Conservation (phyloP, 2,888 invertebrate species). For the Cheilosia urbana region DNA sequence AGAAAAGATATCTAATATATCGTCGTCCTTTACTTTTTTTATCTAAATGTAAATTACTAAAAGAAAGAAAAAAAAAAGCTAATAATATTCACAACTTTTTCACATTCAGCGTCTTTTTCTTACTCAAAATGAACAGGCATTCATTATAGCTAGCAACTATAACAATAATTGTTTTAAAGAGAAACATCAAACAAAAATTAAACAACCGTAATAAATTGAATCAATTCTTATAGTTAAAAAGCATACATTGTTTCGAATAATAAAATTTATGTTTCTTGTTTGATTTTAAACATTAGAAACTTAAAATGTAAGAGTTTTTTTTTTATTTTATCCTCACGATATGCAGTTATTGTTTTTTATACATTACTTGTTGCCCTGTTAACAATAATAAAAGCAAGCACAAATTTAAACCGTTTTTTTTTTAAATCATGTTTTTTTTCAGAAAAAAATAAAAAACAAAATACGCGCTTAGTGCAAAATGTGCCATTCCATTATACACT, state of each 20-base stretch:
- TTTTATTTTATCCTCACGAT: conserved; percentile 14
- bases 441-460: conserved; percentile 3
- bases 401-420: conserved; percentile 47
- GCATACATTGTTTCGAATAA: conserved; percentile 16
- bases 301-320: no score
- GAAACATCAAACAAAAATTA: conserved; percentile 12
- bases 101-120: conserved; percentile 68
- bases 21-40: conserved; percentile 71
- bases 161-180: conserved; percentile 50
- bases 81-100: conserved; percentile 64
- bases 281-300: conserved; percentile 7
- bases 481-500: conserved; percentile 69
- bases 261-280: conserved; percentile 1
- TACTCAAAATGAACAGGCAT: conserved; percentile 61
- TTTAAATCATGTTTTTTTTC: conserved; percentile 20
- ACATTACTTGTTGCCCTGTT: conserved; percentile 8
- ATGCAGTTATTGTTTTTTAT: conserved; percentile 22
- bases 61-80: conserved; percentile 39
- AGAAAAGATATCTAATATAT: conserved; percentile 61
- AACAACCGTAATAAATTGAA: conserved; percentile 34
- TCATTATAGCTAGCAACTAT: conserved; percentile 67
- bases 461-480: conserved; percentile 67
- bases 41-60: conserved; percentile 70
- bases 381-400: conserved; percentile 44
- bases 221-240: conserved; percentile 35